phyloP scores from a whole-genome alignment of 30 jellyfish, hydroid and myxozoan genomes.

The Euphysa ruthae region DNA sequence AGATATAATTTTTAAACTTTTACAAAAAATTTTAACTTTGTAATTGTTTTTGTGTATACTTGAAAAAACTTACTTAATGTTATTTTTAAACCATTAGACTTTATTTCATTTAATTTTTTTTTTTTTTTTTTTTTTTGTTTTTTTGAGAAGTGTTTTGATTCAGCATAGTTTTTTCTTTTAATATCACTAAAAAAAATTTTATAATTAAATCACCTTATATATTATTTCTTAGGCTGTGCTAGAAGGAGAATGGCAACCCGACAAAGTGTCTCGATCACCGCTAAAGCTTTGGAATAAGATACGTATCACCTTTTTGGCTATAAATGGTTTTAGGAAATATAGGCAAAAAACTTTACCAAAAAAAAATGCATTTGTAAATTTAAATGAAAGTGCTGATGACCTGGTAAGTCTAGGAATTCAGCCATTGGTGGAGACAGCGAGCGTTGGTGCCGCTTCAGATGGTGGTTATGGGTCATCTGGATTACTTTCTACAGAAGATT shows the following conservation, averaged over 20 bases:
- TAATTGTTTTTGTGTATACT: too few species aligned
- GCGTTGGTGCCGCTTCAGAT: conserved; percentile 86
- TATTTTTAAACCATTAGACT: too few species aligned
- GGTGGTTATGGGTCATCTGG: conserved; percentile 70
- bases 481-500: conserved; percentile 70
- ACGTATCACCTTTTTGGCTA: conserved; percentile 44
- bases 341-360: neutral
- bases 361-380: neutral
- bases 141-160: too few species aligned
- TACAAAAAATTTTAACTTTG: too few species aligned
- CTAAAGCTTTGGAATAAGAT: conserved; percentile 59
- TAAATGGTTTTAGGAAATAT: conserved; percentile 51
- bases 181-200: too few species aligned
- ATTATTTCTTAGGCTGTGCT: conserved; percentile 72
- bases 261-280: conserved; percentile 33
- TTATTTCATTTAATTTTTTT: too few species aligned
- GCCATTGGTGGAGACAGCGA: conserved; percentile 30
- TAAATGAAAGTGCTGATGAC: conserved; percentile 21
- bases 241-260: conserved; percentile 86
- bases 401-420: neutral
- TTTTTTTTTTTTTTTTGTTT: too few species aligned
- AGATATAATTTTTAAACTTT: too few species aligned
- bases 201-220: too few species aligned
- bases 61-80: too few species aligned
- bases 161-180: too few species aligned